Base-by-base conservation (phyloP, 2,888 invertebrate species). In the Loripinus fragilis region DNA sequence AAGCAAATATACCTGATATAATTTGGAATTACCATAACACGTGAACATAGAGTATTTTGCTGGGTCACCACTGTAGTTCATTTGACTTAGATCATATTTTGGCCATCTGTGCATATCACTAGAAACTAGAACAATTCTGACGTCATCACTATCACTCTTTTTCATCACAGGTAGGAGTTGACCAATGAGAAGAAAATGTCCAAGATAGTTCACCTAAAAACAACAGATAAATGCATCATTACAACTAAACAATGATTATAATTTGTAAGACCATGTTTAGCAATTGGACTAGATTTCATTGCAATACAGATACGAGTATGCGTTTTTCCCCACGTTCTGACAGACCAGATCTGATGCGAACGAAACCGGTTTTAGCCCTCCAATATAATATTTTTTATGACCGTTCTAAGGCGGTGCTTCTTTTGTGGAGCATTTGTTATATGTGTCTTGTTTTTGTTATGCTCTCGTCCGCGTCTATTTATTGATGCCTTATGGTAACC, bases 111-210 rank as follows among this genome's bases (percentile, higher is more conserved):
- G 87, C 15, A 85, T 85, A 33, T 84, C 85, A 75, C 87, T 86
- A 10, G 89, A 88, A 2, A 87, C 86, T 17, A 88, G 71, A 2
- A 89, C 76, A 25, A 89, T 83, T 23, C 89, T 73, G 42, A 76
- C 76, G 45, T 87, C 88, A 7, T 76, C 75, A n/a, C 79, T 85
- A 12, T 60, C 33, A 17, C 85, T 87, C 30, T 42, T 74, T 75
- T 85, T 86, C 86, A 89, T 81, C 12, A 83, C 38, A 0, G 88
- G 88, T n/a, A 89, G 64, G 10, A 89, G 60, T 45, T 86, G 81
- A 12, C 86, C 83, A 55, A 86, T 78, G 28, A 89, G 50, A 17
- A 89, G 79, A 74, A 88, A 89, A 64, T 89, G 89, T n/a, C 87
- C 82, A 15, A 89, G 74, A 50, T 89, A 89, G 72, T 89, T 89